Evolutionary conservation across 2,888 invertebrate species (phyloP), one percentile per base, ranked within the genome.

Genomic region (Polyploca ridens): DNA sequence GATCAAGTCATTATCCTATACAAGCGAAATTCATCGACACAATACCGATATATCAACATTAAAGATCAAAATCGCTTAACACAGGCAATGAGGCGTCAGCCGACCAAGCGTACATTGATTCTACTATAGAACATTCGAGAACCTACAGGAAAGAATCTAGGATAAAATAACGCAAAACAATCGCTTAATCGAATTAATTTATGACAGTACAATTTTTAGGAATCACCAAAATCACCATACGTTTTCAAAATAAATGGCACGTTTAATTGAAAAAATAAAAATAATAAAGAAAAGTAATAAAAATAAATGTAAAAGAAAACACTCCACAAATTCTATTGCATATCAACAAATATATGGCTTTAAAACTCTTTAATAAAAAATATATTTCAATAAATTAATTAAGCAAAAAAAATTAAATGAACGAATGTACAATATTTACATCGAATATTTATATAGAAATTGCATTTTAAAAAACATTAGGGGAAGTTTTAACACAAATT

Each of bases 391-490:
- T 92, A 91, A 94, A 94, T 93, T 90, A 93, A 90, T 89, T 87
- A 90, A 81, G 82, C 80, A 38, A 41, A 61, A 74, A 73, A 69
- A 69, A 77, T 46, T 46, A 86, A 89, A 85, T 82, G 74, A 88
- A 89, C 81, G 78, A 91, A 93, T 93, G 87, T 93, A 93, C 94
- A 94, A 90, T 93, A 94, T 94, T 93, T 93, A 94, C 93, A 93
- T 90, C 85, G 83, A 90, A 89, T 90, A 89, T 90, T 89, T 89
- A 89, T 88, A 90, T 87, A 89, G 83, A 86, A 88, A 89, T 85
- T 83, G 84, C 82, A 81, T 84, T 85, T 79, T 73, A 8, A 7
- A 85, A 84, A 84, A 80, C 81, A 87, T 87, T 83, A 86, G 85
- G 85, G 87, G 86, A 85, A 84, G 77, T 81, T 66, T 71, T 63